phyloP scores from a whole-genome alignment of 2,888 invertebrate genomes.

The Cremastinae sp. region DNA sequence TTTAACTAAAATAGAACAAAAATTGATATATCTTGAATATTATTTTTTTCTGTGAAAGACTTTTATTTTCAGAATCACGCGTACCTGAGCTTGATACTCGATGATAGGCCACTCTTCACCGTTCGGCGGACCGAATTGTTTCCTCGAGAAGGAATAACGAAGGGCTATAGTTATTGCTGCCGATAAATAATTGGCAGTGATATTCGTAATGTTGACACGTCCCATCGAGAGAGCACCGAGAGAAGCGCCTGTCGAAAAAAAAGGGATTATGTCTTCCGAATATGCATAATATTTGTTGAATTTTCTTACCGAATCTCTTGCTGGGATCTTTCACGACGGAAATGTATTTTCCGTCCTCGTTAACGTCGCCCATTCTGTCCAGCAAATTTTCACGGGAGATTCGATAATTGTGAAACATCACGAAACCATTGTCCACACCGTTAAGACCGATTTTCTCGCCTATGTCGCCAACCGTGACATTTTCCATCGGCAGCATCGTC shows the following conservation, averaged over 20 bases:
- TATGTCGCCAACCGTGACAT: slow-evolving; percentile 94
- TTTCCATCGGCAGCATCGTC: slow-evolving; percentile 87
- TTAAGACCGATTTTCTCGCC: slow-evolving; percentile 96
- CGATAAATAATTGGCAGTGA: slow-evolving; percentile 84
- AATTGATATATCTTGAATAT: neutral
- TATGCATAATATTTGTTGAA: neutral
- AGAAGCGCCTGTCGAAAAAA: slow-evolving; percentile 83
- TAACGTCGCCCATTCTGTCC: slow-evolving; percentile 93
- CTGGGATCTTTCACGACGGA: slow-evolving; percentile 90
- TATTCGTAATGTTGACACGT: slow-evolving; percentile 87
- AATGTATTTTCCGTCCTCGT: slow-evolving; percentile 90
- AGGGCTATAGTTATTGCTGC: slow-evolving; percentile 92
- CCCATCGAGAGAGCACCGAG: slow-evolving; percentile 92
- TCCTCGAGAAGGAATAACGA: slow-evolving; percentile 92
- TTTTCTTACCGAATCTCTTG: slow-evolving; percentile 91
- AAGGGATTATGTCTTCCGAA: slow-evolving; percentile 13
- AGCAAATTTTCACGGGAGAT: slow-evolving; percentile 90
- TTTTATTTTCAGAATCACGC: slow-evolving; percentile 53
- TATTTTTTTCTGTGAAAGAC: neutral
- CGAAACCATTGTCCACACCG: slow-evolving; percentile 95
- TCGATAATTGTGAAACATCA: slow-evolving; percentile 90
- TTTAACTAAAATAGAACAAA: neutral
- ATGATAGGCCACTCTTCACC: slow-evolving; percentile 90
- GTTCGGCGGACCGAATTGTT: slow-evolving; percentile 92
- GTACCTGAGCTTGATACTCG: slow-evolving; percentile 94